A percentile compares a stretch with the other conserved stretches of the same genome.
These are phyloP conservation scores for Drosophila chauvacae DNA, from an alignment of 1,140 invertebrate genomes.

Conservation along the genomic window DNA sequence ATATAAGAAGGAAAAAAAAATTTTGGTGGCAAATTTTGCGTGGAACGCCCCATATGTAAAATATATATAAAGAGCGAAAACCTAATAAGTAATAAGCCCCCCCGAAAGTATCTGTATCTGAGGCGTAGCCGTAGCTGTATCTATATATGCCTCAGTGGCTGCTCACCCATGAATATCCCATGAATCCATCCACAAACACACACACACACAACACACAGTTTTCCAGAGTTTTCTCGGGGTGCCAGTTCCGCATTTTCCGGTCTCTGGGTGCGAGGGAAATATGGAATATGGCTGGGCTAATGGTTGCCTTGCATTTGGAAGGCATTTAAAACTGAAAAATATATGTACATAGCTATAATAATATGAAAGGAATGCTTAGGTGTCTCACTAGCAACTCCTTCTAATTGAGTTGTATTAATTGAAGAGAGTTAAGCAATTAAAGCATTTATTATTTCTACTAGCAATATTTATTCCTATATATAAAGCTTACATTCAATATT, in stretches of 20 bases:
- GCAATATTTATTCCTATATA: background rate
- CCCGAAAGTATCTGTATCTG: constrained; percentile 3
- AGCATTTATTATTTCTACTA: too few species aligned
- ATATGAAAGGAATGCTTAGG: background rate
- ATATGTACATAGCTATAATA: background rate
- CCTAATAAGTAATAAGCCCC: constrained; percentile 22
- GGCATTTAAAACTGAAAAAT: background rate
- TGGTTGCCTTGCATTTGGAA: background rate
- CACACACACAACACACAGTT: too few species aligned
- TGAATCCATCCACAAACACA: background rate
- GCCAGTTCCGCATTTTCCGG: constrained; percentile 16
- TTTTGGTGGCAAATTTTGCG: too few species aligned
- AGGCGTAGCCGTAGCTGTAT: background rate
- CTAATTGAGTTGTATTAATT: background rate
- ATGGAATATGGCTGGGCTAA: background rate
- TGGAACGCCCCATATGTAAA: too few species aligned
- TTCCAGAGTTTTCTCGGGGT: constrained; percentile 5
- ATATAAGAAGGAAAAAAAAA: too few species aligned
- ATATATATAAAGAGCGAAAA: constrained; percentile 27
- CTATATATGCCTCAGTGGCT: constrained; percentile 7
- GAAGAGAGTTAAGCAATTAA: background rate
- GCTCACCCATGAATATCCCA: constrained; percentile 16
- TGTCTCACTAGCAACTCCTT: background rate
- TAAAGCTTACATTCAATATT: background rate
- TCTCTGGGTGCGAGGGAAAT: constrained; percentile 1